A percentile compares a stretch with the other conserved stretches of the same genome.
Conservation (phyloP, 2,113 vertebrate species). For the Nannobrachium achirus region DNA sequence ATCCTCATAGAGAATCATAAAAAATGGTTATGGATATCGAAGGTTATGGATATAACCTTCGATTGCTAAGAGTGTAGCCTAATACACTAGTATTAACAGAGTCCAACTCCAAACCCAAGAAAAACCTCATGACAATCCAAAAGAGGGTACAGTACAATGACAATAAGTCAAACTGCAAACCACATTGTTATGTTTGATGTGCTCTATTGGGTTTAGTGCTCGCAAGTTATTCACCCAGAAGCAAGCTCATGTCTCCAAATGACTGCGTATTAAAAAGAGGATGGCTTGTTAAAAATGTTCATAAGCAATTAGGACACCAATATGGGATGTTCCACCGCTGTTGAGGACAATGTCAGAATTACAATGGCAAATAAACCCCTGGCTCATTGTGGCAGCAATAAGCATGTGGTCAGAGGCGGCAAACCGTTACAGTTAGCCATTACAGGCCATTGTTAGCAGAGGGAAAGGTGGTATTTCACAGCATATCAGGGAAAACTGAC, state of each 20-base stretch:
- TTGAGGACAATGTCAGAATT: no score
- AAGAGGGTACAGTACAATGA: conserved; percentile 44
- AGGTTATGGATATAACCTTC: no score
- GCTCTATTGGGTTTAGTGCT: conserved; percentile 24
- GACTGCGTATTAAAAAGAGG: no score
- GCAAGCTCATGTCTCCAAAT: no score
- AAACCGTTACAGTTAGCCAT: conserved; percentile 47
- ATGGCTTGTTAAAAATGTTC: no score
- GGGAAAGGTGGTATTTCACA: conserved; percentile 29
- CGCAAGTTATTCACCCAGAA: conserved; percentile 3
- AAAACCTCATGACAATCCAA: conserved; percentile 25
- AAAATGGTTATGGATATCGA: no score
- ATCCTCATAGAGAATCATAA: no score
- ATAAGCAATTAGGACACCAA: no score
- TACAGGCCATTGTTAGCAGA: conserved; percentile 45
- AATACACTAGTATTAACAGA: no score
- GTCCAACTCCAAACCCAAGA: conserved; percentile 33
- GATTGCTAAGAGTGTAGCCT: no score
- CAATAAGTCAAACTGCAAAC: conserved; percentile 36
- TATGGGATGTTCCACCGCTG: no score
- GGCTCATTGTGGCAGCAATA: conserved; percentile 19
- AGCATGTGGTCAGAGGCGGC: conserved; percentile 39
- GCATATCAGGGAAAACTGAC: conserved; percentile 56
- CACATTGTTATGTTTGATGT: conserved; percentile 8
- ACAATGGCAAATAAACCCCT: no score